Percentiles rank a stretch among this genome's conserved stretches.
Conservation (phyloP, 1,140 invertebrate species). For the Hyphantria cunea region DNA sequence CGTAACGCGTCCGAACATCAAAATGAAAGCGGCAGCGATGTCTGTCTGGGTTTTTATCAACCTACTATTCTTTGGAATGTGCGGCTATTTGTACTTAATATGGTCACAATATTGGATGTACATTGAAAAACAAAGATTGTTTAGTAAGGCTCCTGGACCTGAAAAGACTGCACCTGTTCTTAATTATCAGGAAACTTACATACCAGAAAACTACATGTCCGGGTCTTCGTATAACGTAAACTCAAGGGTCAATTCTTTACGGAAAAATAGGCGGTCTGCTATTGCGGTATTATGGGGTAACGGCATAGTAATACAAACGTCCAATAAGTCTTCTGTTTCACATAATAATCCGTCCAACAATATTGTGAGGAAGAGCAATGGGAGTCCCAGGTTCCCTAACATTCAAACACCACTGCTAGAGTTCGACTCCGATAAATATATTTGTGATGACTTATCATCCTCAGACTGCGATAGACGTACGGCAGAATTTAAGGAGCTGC, state of each 20-base stretch:
- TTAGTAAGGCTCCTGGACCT: conserved; percentile 60
- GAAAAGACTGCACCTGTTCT: conserved; percentile 37
- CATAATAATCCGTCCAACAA: conserved; percentile 49
- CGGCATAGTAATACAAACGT: conserved; percentile 38
- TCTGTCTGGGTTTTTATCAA: conserved; percentile 88
- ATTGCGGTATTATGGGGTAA: conserved; percentile 49
- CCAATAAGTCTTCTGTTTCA: conserved; percentile 43
- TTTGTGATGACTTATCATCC: conserved; percentile 75
- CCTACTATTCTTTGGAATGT: conserved; percentile 86
- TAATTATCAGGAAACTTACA: conserved; percentile 50
- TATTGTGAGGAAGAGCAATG: conserved; percentile 58
- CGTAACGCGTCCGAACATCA: conserved; percentile 6
- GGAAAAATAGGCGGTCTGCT: conserved; percentile 61
- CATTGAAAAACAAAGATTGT: conserved; percentile 77
- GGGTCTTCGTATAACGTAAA: conserved; percentile 43
- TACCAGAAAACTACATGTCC: conserved; percentile 51
- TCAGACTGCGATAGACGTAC: conserved; percentile 76
- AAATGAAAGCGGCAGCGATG: conserved; percentile 85
- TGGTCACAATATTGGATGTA: conserved; percentile 88
- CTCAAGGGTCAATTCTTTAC: conserved; percentile 37
- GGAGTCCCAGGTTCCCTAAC: conserved; percentile 83
- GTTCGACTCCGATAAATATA: conserved; percentile 80
- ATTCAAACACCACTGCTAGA: conserved; percentile 79
- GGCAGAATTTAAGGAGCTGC: conserved; percentile 80
- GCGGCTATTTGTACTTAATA: conserved; percentile 86